A percentile compares a stretch with the other conserved stretches of the same genome.
Evolutionary conservation across 2,797 vertebrate genomes (phyloP).

Genomic region (Australoheros facetus): DNA sequence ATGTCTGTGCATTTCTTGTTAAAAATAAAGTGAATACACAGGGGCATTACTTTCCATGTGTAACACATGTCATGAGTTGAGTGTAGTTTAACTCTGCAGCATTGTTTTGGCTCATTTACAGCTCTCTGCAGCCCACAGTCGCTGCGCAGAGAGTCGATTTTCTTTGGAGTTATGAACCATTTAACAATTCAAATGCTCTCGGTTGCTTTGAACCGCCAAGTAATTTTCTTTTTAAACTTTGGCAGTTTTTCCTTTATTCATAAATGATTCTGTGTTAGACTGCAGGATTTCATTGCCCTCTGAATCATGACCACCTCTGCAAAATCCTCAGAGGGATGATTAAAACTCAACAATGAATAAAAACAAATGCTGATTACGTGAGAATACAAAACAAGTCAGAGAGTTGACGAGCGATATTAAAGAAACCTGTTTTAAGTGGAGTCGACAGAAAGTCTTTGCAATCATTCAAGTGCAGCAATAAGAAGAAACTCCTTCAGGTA

Average conservation of each 20-base stretch:
- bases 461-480: slow-evolving; percentile 11
- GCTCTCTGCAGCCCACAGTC: slow-evolving; percentile 31
- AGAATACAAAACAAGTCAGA: slow-evolving; percentile 8
- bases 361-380: slow-evolving; percentile 35
- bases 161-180: slow-evolving; percentile 52
- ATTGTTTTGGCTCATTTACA: slow-evolving; percentile 35
- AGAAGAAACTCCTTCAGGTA: slow-evolving; percentile 11
- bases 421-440: slow-evolving; percentile 2
- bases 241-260: not conserved
- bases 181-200: slow-evolving; percentile 44
- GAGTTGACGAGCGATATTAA: not conserved
- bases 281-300: slow-evolving; percentile 31
- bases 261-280: slow-evolving; percentile 57
- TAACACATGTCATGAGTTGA: slow-evolving; percentile 10
- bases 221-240: slow-evolving; percentile 14
- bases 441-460: not conserved
- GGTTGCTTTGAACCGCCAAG: slow-evolving; percentile 28
- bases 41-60: not conserved
- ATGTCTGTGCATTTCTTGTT: not conserved
- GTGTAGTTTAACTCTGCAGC: slow-evolving; percentile 34
- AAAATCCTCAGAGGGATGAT: slow-evolving; percentile 27
- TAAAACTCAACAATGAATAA: slow-evolving; percentile 31
- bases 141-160: slow-evolving; percentile 16
- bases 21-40: not conserved
- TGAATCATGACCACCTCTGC: slow-evolving; percentile 45